Evolutionary conservation across 2,113 vertebrate species (phyloP), one percentile per base, ranked within the genome.

Genomic region (Proterorhinus semilunaris): DNA sequence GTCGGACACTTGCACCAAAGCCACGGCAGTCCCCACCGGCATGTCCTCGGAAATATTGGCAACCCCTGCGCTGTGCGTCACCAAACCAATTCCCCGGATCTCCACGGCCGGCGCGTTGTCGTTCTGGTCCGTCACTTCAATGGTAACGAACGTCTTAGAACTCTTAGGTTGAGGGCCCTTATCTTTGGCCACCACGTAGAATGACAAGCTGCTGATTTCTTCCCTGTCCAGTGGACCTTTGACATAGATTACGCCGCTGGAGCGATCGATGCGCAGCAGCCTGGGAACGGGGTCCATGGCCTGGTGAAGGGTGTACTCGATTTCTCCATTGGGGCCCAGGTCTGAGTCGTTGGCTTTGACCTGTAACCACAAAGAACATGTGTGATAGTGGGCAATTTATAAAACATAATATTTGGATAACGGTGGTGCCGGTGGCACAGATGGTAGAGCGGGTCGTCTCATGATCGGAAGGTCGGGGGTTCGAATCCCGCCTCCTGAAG

Each of bases 41-140:
- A 98, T 97, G 0, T 99, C 98, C 86, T 99, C 98, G 0, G 96
- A 97, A 77, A 99, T 99, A 81, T 98, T 98, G 0, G 98, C 98
- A 79, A 98, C 94, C 46, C 98, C 96, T 12, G 96, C 95, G 71
- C 94, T 96, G 85, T 99, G 98, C 3, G 95, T 99, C 68, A 98
- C 95, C 0, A 99, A 87, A 11, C 98, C 98, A 62, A 99, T 99
- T 1, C 98, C 97, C 55, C 98, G 92, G 17, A 99, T 99, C 88
- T 99, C 98, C 50, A 99, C 96, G 68, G 95, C 93, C 42, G 98
- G 98, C 0, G 95, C 95, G 0, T 99, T 99, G 88, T 99, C 98
- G 0, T 99, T 99, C 90, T 96, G 96, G 90, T 99, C 97, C 51
- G 93, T 96, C 84, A 99, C 93, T n/a, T 94, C 95, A 69, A 99